Evolutionary conservation across 2,113 vertebrate species (phyloP), one percentile per base, ranked within the genome.

Genomic region (Crotalus tigris): DNA sequence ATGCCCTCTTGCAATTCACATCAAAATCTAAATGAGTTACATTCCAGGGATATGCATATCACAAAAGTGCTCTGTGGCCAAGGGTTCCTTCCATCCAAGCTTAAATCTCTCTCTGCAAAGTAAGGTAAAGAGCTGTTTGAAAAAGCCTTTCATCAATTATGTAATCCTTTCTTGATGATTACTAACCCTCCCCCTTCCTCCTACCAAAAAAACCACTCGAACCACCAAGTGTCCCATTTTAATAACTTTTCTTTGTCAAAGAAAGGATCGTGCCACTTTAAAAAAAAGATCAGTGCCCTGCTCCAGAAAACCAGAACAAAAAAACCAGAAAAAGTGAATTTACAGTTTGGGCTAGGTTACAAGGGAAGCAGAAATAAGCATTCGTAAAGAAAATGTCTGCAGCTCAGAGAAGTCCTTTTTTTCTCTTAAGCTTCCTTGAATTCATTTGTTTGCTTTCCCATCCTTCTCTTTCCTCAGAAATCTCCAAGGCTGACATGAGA

Each of bases 1-100:
- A 64, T 54, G 55, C 59, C 29, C 21, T 21, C 55, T 86, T 54
- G 59, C 15, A 90, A 86, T 86, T 86, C 81, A 90, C 81, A 90
- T 44, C 81, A 90, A 64, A 19, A 90, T 90, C 57, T 87, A 87
- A 93, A 93, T 90, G 46, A 21, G 46, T 90, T 85, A 59, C 90
- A 90, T 61, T 93, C 88, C 88, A 86, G 54, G 89, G 46, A 86
- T 44, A 53, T 87, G 81, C 23, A 61, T 85, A 19, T 58, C 46
- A 53, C 49, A 53, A 88, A 64, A 92, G 53, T 53, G 7, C 6
- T 87, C 46, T 61, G 21, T 12, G n/a, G 57, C 21, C 8, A 75
- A 89, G 9, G 39, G n/a, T 24, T 39, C 64, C 23, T 92, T 89
- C 53, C 51, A 51, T 49, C 54, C 64, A 85, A 59, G 51, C 44